Conservation (phyloP, 2,113 vertebrate genomes). For the Stegastes partitus region DNA sequence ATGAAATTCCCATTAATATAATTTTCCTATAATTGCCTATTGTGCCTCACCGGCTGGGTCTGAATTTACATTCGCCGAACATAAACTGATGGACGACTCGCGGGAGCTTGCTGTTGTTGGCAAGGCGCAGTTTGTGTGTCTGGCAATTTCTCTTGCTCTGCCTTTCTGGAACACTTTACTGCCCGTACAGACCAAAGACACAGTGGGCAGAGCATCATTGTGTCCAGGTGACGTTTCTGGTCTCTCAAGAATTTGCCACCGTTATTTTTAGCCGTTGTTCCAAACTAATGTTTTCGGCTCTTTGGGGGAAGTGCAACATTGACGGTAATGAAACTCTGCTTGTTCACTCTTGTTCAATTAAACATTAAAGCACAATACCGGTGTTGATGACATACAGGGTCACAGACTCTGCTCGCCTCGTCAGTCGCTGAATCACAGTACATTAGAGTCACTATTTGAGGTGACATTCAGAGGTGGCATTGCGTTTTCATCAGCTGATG, state of each 20-base stretch:
- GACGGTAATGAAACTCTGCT: slow-evolving; percentile 50
- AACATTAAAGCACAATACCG: slow-evolving; percentile 39
- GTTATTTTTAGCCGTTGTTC: slow-evolving; percentile 41
- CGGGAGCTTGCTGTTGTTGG: slow-evolving; percentile 60
- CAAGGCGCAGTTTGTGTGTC: slow-evolving; percentile 41
- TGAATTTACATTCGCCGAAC: slow-evolving; percentile 74
- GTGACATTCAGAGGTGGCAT: slow-evolving; percentile 42
- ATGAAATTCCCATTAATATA: slow-evolving; percentile 68
- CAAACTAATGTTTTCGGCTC: slow-evolving; percentile 20
- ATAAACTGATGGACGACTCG: slow-evolving; percentile 59
- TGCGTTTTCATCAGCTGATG: slow-evolving; percentile 48
- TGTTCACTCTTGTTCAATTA: slow-evolving; percentile 49
- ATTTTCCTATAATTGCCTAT: slow-evolving; percentile 76
- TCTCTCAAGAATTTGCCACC: slow-evolving; percentile 28
- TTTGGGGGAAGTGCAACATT: slow-evolving; percentile 36
- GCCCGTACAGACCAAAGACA: slow-evolving; percentile 37
- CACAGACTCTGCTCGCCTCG: slow-evolving; percentile 30
- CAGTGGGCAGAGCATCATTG: slow-evolving; percentile 34
- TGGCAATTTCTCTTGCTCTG: slow-evolving; percentile 59
- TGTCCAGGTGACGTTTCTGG: slow-evolving; percentile 45
- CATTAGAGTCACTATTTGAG: slow-evolving; percentile 40
- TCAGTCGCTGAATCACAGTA: slow-evolving; percentile 30
- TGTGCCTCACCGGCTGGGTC: slow-evolving; percentile 67
- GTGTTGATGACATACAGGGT: slow-evolving; percentile 30
- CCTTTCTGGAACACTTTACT: slow-evolving; percentile 51